Evolutionary conservation across 2,113 vertebrate species (phyloP).

Genomic region (Caracal caracal): DNA sequence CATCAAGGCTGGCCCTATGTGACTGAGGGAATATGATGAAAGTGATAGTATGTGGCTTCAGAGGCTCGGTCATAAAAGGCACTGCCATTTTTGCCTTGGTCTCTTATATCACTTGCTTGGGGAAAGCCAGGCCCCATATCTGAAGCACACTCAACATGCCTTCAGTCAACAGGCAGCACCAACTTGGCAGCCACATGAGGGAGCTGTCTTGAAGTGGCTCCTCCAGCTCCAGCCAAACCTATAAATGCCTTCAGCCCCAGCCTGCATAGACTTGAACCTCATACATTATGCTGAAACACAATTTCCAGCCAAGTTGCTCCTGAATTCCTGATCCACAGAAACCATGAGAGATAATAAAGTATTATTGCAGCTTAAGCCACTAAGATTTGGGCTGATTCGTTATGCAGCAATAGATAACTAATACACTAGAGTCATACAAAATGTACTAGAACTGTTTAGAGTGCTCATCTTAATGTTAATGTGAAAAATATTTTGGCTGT

Average conservation of each 20-base stretch:
- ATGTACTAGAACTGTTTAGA: neutral
- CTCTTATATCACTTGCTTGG: neutral
- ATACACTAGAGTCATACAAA: neutral
- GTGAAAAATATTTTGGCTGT: neutral
- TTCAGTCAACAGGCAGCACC: neutral
- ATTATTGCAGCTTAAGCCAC: neutral
- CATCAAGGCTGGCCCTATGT: neutral
- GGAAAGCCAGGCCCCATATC: neutral
- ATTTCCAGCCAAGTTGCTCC: neutral
- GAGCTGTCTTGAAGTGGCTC: neutral
- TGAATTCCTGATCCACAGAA: neutral
- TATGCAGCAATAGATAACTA: neutral
- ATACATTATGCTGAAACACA: neutral
- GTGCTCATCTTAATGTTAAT: neutral
- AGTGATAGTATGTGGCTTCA: neutral
- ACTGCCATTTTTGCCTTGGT: neutral
- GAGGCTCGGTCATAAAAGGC: neutral
- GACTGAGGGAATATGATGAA: neutral
- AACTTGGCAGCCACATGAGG: neutral
- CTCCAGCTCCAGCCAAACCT: neutral
- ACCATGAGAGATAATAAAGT: neutral
- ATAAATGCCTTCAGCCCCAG: too few species aligned
- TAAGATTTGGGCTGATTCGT: neutral
- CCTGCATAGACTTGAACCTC: neutral
- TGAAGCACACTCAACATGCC: too few species aligned